phyloP scores from a whole-genome alignment of 1,140 invertebrate genomes.

The Prorops nasuta region DNA sequence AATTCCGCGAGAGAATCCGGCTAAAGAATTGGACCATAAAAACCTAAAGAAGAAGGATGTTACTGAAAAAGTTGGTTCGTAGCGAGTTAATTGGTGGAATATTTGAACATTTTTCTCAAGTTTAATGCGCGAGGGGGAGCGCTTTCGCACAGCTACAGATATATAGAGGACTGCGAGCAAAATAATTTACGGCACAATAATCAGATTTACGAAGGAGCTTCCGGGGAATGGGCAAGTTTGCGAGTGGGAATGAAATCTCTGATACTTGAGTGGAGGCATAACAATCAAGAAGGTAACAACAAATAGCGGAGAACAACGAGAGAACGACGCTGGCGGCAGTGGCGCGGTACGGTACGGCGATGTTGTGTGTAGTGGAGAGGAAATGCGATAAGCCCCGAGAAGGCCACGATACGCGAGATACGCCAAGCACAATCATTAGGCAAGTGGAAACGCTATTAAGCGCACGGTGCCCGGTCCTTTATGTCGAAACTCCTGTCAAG shows the following conservation, averaged over 20 bases:
- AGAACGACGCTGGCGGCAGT: too few relatives aligned
- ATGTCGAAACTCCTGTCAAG: conserved; percentile 39
- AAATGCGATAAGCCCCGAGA: conserved; percentile 48
- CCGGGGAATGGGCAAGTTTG: conserved; percentile 23
- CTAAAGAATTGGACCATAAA: background rate
- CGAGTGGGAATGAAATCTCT: background rate
- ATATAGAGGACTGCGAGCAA: conserved; percentile 10
- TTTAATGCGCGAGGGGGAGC: too few relatives aligned
- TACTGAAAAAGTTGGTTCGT: too few relatives aligned
- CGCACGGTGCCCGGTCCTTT: conserved; percentile 25
- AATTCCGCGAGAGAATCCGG: background rate
- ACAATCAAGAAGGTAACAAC: too few relatives aligned
- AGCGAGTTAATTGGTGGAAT: too few relatives aligned
- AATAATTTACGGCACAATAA: conserved; percentile 52
- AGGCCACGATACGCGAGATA: conserved; percentile 31
- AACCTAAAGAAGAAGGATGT: background rate
- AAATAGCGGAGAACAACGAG: too few relatives aligned
- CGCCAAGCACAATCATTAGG: conserved; percentile 45
- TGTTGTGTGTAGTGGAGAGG: conserved; percentile 48
- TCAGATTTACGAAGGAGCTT: conserved; percentile 50
- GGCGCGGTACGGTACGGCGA: background rate
- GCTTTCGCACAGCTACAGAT: background rate
- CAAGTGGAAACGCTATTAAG: conserved; percentile 48
- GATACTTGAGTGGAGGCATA: background rate
- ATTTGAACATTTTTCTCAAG: too few relatives aligned